Evolutionary conservation across 2,888 invertebrate genomes (phyloP).

Genomic region (Drosophila buzzatii): DNA sequence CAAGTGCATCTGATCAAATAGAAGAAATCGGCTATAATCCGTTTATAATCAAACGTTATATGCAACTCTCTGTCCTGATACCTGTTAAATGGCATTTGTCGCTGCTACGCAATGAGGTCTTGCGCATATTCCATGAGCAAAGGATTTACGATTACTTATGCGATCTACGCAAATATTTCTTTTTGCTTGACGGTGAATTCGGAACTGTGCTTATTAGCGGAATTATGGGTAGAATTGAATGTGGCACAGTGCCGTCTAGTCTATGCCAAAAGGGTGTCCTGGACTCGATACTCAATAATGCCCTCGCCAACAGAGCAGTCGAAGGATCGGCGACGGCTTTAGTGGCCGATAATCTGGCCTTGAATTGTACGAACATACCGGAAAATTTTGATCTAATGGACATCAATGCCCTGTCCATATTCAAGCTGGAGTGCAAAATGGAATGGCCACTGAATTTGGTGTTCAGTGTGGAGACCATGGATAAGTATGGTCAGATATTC

Average conservation of each 20-base stretch:
- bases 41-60: slow-evolving; percentile 84
- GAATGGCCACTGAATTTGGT: slow-evolving; percentile 93
- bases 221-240: slow-evolving; percentile 89
- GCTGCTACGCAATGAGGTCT: slow-evolving; percentile 90
- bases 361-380: slow-evolving; percentile 86
- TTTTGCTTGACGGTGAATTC: slow-evolving; percentile 92
- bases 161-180: slow-evolving; percentile 91
- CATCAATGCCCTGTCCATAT: slow-evolving; percentile 89
- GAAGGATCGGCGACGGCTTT: slow-evolving; percentile 82
- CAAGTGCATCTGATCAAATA: background rate
- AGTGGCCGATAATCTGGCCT: slow-evolving; percentile 87
- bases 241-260: slow-evolving; percentile 88
- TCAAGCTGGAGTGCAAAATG: slow-evolving; percentile 90
- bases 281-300: slow-evolving; percentile 89
- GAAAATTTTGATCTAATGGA: slow-evolving; percentile 88
- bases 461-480: slow-evolving; percentile 89
- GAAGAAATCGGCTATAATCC: slow-evolving; percentile 30
- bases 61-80: slow-evolving; percentile 89
- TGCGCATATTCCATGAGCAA: slow-evolving; percentile 89
- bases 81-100: slow-evolving; percentile 90
- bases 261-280: slow-evolving; percentile 90
- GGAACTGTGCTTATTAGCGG: slow-evolving; percentile 90
- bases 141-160: slow-evolving; percentile 88
- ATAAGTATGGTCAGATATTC: slow-evolving; percentile 91
- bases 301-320: slow-evolving; percentile 89